phyloP scores from a whole-genome alignment of 2,797 vertebrate species.

The Nasua narica region DNA sequence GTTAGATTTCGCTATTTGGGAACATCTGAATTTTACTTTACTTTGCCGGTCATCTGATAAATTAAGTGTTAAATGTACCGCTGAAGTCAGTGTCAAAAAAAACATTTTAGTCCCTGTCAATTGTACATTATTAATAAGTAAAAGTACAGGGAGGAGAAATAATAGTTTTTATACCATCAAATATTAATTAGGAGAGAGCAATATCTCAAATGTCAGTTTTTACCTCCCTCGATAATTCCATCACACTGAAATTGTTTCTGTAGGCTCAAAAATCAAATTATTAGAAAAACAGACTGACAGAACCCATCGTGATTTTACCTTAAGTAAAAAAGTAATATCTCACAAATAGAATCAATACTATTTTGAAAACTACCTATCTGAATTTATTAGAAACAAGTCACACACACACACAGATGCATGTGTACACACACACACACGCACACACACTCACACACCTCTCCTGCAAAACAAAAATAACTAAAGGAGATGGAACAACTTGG shows the following conservation, averaged over 20 bases:
- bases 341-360: conserved; percentile 24
- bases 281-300: neutral
- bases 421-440: neutral
- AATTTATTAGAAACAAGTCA: conserved; percentile 28
- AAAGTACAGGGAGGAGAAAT: conserved; percentile 3
- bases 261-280: conserved; percentile 3
- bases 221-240: neutral
- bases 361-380: neutral
- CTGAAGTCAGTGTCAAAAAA: conserved; percentile 14
- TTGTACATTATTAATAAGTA: conserved; percentile 27
- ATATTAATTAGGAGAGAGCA: conserved; percentile 47
- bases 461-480: neutral
- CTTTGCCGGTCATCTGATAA: neutral
- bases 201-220: conserved; percentile 21
- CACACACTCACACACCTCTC: neutral
- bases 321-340: conserved; percentile 22
- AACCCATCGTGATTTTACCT: neutral
- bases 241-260: neutral
- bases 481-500: neutral
- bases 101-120: neutral
- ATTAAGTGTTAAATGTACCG: conserved; percentile 16
- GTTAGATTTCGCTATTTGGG: neutral
- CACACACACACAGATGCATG: neutral
- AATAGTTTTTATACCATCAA: conserved; percentile 15
- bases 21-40: conserved; percentile 40